Evolutionary conservation across 2,888 invertebrate genomes (phyloP).

Genomic region (Molorchus minor): DNA sequence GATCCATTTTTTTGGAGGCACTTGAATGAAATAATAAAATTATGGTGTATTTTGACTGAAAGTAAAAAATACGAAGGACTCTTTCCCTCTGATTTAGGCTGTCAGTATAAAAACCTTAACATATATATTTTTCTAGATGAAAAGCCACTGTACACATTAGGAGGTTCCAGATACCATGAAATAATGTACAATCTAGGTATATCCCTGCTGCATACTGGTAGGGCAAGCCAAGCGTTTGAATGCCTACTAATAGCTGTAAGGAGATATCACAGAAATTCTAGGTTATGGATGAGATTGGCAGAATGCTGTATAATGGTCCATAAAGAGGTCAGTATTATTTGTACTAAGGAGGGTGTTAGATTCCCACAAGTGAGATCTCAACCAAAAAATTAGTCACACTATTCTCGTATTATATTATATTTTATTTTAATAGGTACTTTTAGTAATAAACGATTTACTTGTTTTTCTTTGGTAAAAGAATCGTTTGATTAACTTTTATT

Average conservation of each 20-base stretch:
- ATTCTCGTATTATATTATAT: too few species aligned
- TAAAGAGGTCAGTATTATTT: constrained; percentile 62
- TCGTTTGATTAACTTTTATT: neutral
- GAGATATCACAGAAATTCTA: constrained; percentile 86
- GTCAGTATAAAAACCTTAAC: neutral
- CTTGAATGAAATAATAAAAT: too few species aligned
- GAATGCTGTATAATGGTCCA: constrained; percentile 86
- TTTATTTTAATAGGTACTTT: too few species aligned
- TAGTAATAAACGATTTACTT: too few species aligned
- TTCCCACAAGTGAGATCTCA: too few species aligned
- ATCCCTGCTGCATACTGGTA: constrained; percentile 81
- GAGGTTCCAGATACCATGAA: constrained; percentile 71
- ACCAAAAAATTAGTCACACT: too few species aligned
- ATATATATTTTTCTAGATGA: constrained; percentile 50
- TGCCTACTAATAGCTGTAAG: constrained; percentile 88
- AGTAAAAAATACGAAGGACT: too few species aligned
- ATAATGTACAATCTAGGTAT: constrained; percentile 86
- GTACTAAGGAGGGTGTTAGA: too few species aligned
- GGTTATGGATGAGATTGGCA: constrained; percentile 91
- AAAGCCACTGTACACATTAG: constrained; percentile 70
- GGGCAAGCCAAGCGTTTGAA: constrained; percentile 88
- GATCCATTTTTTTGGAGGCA: neutral
- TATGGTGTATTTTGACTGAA: too few species aligned
- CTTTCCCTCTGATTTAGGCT: neutral
- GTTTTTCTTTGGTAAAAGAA: constrained; percentile 7